phyloP scores from a whole-genome alignment of 2,888 invertebrate genomes.

The Digitonthophagus gazella region DNA sequence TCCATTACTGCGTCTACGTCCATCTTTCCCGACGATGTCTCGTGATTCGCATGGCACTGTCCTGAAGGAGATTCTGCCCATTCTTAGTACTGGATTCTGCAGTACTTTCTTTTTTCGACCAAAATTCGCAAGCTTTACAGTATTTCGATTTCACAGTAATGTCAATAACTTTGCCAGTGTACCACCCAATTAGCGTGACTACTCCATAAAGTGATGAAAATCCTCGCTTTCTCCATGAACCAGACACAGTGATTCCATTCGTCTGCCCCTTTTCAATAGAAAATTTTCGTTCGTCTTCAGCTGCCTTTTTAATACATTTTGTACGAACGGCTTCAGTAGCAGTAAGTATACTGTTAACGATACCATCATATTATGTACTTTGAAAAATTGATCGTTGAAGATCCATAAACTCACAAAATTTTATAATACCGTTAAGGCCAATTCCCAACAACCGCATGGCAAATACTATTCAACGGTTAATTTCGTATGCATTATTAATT shows the following conservation, averaged over 20 bases:
- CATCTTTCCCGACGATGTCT: slow-evolving; percentile 32
- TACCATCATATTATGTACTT: slow-evolving; percentile 1
- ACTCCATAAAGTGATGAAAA: slow-evolving; percentile 14
- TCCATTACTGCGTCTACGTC: slow-evolving; percentile 32
- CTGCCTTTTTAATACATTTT: neutral
- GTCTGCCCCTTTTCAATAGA: slow-evolving; percentile 15
- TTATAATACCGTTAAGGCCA: neutral
- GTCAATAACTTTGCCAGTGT: slow-evolving; percentile 18
- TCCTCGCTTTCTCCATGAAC: slow-evolving; percentile 21
- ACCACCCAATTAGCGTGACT: slow-evolving; percentile 17
- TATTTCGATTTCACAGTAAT: slow-evolving; percentile 17
- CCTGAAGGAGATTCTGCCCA: slow-evolving; percentile 24
- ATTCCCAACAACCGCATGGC: neutral
- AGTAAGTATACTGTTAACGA: neutral
- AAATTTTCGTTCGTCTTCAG: too few species aligned
- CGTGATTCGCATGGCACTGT: slow-evolving; percentile 30
- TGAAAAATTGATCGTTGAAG: neutral
- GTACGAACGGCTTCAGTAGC: neutral
- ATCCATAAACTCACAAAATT: slow-evolving; percentile 2
- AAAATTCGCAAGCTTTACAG: slow-evolving; percentile 15
- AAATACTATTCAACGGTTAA: neutral
- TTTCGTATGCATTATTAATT: slow-evolving; percentile 5
- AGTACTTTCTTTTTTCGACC: slow-evolving; percentile 27
- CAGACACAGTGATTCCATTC: slow-evolving; percentile 6
- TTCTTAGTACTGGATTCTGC: slow-evolving; percentile 29